These are phyloP conservation scores for Zaprionus gabonicus DNA, from an alignment of 1,140 invertebrate genomes.

Conservation along the genomic window DNA sequence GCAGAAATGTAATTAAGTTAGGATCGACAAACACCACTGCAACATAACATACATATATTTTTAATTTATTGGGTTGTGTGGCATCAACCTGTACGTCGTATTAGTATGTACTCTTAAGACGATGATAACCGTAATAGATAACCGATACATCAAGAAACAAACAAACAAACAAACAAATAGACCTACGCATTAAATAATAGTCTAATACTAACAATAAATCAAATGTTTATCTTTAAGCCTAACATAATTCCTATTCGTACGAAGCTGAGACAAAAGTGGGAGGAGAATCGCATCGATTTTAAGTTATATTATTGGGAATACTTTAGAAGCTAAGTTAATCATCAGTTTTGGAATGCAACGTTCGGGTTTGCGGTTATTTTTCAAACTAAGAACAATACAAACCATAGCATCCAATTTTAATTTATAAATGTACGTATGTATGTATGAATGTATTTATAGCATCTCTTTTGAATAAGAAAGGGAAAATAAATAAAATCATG, in stretches of 20 bases:
- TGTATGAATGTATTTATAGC: constrained; percentile 26
- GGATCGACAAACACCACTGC: constrained; percentile 3
- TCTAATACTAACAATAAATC: constrained; percentile 49
- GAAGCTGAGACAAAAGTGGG: constrained; percentile 3
- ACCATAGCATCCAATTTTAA: constrained; percentile 15
- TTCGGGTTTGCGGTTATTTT: constrained; percentile 10
- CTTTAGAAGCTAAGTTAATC: constrained; percentile 53
- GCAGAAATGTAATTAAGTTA: constrained; percentile 9
- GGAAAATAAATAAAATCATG: constrained; percentile 19
- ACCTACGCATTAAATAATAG: constrained; percentile 42
- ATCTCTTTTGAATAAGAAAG: constrained; percentile 10
- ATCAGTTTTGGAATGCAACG: constrained; percentile 7
- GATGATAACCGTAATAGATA: constrained; percentile 20
- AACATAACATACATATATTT: constrained; percentile 21
- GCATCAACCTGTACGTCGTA: constrained; percentile 22
- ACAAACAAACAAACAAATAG: constrained; percentile 42
- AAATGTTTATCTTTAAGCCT: constrained; percentile 69
- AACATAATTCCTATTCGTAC: constrained; percentile 51
- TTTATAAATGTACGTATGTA: constrained; percentile 29
- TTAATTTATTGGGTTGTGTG: constrained; percentile 35
- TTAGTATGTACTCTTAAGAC: constrained; percentile 25
- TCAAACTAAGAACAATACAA: constrained; percentile 16
- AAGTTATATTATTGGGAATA: constrained; percentile 38
- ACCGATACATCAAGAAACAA: constrained; percentile 16
- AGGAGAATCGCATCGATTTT: constrained; percentile 42